Conservation (phyloP, 2,797 vertebrate species). For the Bradypodion ventrale region DNA sequence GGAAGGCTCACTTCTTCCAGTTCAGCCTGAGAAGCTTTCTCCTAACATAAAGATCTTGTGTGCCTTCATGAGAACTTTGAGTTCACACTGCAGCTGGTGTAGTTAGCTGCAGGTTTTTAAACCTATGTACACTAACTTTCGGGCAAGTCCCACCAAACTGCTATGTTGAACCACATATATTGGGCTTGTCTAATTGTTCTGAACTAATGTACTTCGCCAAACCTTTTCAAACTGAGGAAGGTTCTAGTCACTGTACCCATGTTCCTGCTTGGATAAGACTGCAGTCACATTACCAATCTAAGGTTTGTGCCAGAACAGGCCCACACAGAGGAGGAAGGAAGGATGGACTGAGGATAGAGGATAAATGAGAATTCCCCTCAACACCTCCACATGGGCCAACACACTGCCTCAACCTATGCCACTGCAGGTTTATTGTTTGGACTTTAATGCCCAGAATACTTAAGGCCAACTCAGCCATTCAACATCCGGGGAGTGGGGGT, state of each 20-base stretch:
- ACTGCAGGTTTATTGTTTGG: background rate
- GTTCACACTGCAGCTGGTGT: background rate
- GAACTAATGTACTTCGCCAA: background rate
- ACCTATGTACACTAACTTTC: too few relatives aligned
- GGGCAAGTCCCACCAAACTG: background rate
- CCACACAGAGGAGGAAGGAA: background rate
- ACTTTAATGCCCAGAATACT: background rate
- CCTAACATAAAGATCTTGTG: background rate
- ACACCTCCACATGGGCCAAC: background rate
- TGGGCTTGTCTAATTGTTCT: background rate
- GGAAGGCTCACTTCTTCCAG: background rate
- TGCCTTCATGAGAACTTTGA: background rate
- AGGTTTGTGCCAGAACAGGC: background rate
- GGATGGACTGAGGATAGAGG: background rate
- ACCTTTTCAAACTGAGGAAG: background rate
- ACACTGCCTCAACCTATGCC: too few relatives aligned
- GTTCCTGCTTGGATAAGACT: background rate
- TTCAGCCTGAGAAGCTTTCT: background rate
- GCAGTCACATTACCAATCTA: background rate
- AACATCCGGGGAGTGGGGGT: background rate
- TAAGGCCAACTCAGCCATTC: too few relatives aligned
- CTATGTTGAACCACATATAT: background rate
- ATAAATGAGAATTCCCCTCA: background rate
- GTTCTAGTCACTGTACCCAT: background rate
- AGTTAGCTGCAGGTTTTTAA: background rate